Evolutionary conservation across 1,140 invertebrate species (phyloP), one percentile per base, ranked within the genome.

Genomic region (Caerostris darwini): DNA sequence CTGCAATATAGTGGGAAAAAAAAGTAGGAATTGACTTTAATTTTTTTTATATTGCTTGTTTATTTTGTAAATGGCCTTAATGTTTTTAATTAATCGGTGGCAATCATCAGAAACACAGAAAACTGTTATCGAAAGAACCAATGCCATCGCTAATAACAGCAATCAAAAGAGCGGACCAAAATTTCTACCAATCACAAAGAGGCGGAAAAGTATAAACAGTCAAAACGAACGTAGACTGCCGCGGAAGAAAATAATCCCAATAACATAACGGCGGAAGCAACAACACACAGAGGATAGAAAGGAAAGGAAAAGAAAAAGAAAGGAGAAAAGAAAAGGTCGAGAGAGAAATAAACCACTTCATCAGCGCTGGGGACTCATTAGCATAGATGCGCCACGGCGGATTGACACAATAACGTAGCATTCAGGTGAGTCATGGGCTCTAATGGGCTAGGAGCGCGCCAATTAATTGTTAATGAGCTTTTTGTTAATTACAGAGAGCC

Each of bases 401-500:
- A 93, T 93, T 93, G 92, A 93, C 92, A 93, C 92, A 93, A 93
- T 93, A 93, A 93, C 92, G 54, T 54, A 14, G 54, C 77, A 83
- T 93, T 93, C 92, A 87, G 82, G 92, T 93, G 92, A 93, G 92
- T 93, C 92, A 93, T 85, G 82, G 83, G 54, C 64, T 54, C 92
- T 93, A 93, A 93, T 93, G 83, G 90, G 64, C 67, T 82, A 91
- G 92, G 64, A 83, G 81, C 34, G 64, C 83, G 92, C 92, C 92
- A 93, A 93, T 93, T 93, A 93, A 93, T 93, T 93, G 82, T 93
- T 93, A 93, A 93, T 93, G 92, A 93, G 92, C 92, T 93, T 93
- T 93, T 93, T 93, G 92, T 93, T 93, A 93, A 93, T 93, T 93
- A 93, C 92, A 93, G 83, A 86, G 83, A 87, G 67, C 82, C 92